A percentile compares a stretch with the other conserved stretches of the same genome.
Evolutionary conservation across 2,888 invertebrate species (phyloP).

Genomic region (Mimumesa dahlbomi): DNA sequence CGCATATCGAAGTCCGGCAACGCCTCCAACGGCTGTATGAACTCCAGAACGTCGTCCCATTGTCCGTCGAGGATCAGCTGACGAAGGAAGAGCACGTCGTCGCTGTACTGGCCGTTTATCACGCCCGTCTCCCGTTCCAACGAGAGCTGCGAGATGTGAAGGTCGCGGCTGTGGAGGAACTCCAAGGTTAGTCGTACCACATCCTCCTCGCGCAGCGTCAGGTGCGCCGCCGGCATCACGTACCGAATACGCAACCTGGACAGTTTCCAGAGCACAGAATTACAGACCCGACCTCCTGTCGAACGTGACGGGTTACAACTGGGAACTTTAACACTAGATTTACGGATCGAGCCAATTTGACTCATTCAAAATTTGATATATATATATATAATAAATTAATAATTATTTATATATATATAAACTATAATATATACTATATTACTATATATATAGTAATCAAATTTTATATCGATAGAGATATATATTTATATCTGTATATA

Average conservation of each 20-base stretch:
- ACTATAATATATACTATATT: too few relatives aligned
- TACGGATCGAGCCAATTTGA: slow-evolving; percentile 19
- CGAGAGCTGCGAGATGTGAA: slow-evolving; percentile 95
- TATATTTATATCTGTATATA: too few relatives aligned
- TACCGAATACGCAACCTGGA: slow-evolving; percentile 80
- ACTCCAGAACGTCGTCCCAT: slow-evolving; percentile 98
- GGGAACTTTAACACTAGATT: neutral
- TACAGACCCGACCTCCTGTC: slow-evolving; percentile 22
- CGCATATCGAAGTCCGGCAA: slow-evolving; percentile 91
- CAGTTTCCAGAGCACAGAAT: slow-evolving; percentile 48
- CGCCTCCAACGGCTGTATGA: slow-evolving; percentile 95
- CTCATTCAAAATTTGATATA: too few relatives aligned
- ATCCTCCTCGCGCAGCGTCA: slow-evolving; percentile 93
- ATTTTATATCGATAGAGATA: too few relatives aligned
- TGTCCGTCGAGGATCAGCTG: slow-evolving; percentile 98
- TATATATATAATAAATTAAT: too few relatives aligned
- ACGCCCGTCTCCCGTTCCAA: slow-evolving; percentile 97
- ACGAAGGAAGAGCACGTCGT: slow-evolving; percentile 95
- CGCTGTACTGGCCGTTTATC: slow-evolving; percentile 95
- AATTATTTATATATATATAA: too few relatives aligned
- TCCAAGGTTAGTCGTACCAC: slow-evolving; percentile 92
- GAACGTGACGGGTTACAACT: neutral
- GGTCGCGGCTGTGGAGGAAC: slow-evolving; percentile 92
- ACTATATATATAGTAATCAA: too few relatives aligned
- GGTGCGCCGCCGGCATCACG: slow-evolving; percentile 91